phyloP scores from a whole-genome alignment of 2,113 vertebrate genomes.

The Rhizomys pruinosus region DNA sequence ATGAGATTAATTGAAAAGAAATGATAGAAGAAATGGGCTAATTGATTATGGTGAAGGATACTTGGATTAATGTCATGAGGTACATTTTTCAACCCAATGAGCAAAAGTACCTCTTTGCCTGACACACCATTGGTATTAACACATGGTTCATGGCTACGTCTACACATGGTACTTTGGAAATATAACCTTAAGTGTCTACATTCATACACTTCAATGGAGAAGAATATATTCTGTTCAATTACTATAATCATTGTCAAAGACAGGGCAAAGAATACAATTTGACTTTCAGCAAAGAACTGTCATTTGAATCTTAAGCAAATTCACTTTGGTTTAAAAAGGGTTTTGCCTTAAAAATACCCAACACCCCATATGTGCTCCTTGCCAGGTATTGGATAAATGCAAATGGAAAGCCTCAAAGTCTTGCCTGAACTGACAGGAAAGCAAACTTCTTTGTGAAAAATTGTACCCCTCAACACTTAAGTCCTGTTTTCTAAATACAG shows the following conservation, averaged over 20 bases:
- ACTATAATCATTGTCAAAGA: conserved; percentile 82
- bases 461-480: not conserved
- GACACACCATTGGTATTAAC: not conserved
- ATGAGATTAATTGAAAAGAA: conserved; percentile 79
- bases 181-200: conserved; percentile 72
- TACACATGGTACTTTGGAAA: conserved; percentile 51
- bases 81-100: conserved; percentile 52
- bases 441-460: conserved; percentile 57
- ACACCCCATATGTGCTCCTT: conserved; percentile 67
- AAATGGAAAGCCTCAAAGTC: conserved; percentile 66
- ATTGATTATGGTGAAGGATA: not conserved
- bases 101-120: not conserved
- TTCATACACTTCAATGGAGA: conserved; percentile 80
- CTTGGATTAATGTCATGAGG: not conserved
- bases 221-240: conserved; percentile 81
- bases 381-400: conserved; percentile 72
- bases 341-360: conserved; percentile 67
- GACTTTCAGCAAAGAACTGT: conserved; percentile 83
- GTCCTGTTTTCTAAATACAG: conserved; percentile 70
- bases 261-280: conserved; percentile 84
- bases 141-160: conserved; percentile 30
- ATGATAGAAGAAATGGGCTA: conserved; percentile 70
- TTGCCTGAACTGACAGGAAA: conserved; percentile 48
- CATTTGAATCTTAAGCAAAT: conserved; percentile 84
- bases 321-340: conserved; percentile 82